Base-by-base conservation (phyloP, 1,140 invertebrate species). In the Scaptomyza graminum region DNA sequence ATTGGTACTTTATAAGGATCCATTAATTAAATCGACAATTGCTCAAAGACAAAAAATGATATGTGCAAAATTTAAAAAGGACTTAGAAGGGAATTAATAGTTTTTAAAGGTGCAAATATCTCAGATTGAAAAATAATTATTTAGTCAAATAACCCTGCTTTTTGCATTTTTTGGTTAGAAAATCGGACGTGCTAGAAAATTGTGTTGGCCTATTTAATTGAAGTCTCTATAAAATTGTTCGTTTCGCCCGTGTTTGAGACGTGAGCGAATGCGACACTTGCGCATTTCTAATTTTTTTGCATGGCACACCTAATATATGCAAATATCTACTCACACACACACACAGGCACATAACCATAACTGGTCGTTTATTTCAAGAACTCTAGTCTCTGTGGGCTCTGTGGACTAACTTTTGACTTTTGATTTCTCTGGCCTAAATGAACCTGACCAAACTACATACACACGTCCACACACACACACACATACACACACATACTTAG, bases 381-480 rank as follows among this genome's bases (percentile, higher is more conserved):
- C 62, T 57, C 65, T 62, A 73, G 64, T 74, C 71, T 63, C 52
- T 75, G 44, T 64, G 60, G 31, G 16, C 71, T 63, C 52, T 75
- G 44, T 64, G 60, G 31, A 25, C 68, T 67, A 78, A 78, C 78
- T 87, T 87, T 73, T 81, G 78, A 88, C 82, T 87, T 84, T 82
- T 85, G 78, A 87, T 81, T 85, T 80, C 67, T 80, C 66, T 87
- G 78, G 82, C 74, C 82, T 65, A 85, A 85, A 85, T 87, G 82
- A 85, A 85, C 56, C 65, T 62, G 57, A 44, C 69, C 56, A 73
- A 56, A 37, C 56, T 50, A 41, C 54, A 37, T 8, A 50, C 49
- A 50, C 49, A 28, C 11, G 49, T 15, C 11, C 39, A 54, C 13
- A 56, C 57, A 69, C 51, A 57, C 49, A 52, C 12, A 50, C 13